These are phyloP conservation scores for Lytechinus variegatus DNA, from an alignment of 35 echinoderm and acorn worm species.

Conservation along the genomic window DNA sequence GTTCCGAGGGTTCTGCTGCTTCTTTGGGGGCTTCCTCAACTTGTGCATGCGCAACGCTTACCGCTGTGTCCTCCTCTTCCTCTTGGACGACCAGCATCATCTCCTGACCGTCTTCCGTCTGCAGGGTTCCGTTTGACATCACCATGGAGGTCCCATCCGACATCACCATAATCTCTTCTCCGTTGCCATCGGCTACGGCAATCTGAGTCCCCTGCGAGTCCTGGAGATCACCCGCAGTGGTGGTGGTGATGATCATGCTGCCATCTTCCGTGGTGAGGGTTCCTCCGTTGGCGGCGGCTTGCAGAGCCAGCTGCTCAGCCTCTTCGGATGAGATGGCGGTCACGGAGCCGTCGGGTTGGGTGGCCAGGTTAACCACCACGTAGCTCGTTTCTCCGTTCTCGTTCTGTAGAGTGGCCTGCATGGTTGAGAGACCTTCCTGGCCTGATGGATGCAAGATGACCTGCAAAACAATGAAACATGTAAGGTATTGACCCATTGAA, in stretches of 20 bases:
- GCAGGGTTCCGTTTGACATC: background rate
- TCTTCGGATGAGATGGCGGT: slow-evolving; percentile 15
- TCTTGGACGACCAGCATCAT: slow-evolving; percentile 42
- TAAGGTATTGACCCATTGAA: too few species aligned
- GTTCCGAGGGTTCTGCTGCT: background rate
- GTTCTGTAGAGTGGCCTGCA: slow-evolving; percentile 83
- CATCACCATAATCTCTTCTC: background rate
- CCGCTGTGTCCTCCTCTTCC: background rate
- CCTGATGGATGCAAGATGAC: slow-evolving; percentile 71
- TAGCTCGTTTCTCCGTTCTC: slow-evolving; percentile 86
- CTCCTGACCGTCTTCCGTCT: background rate
- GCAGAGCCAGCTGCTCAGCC: slow-evolving; percentile 16
- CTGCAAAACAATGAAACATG: background rate
- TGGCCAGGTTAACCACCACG: slow-evolving; percentile 81
- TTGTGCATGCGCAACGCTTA: background rate
- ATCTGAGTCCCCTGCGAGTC: slow-evolving; percentile 11
- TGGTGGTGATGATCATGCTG: slow-evolving; percentile 32
- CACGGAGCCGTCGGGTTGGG: slow-evolving; percentile 35
- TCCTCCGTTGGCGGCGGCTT: background rate
- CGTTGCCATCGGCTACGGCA: background rate
- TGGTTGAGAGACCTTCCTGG: slow-evolving; percentile 69
- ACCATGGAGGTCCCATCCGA: slow-evolving; percentile 14
- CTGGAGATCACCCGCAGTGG: background rate
- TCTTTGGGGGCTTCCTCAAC: background rate
- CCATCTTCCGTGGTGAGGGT: slow-evolving; percentile 24